These are phyloP conservation scores for Distichodus sexfasciatus DNA, from an alignment of 2,797 vertebrate species.

Conservation along the genomic window DNA sequence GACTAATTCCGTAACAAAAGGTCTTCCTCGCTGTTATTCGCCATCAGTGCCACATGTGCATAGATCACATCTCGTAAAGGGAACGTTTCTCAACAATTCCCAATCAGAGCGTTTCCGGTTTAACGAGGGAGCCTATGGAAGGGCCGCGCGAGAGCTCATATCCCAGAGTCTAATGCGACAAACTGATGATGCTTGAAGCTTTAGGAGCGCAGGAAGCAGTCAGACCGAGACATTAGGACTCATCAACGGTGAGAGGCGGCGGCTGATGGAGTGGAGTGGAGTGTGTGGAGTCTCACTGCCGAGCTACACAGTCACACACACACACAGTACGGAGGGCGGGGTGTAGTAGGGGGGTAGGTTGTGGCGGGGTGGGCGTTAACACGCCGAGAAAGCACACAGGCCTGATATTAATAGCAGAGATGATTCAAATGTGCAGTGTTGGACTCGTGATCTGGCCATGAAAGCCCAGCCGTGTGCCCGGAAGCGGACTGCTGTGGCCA, in stretches of 20 bases:
- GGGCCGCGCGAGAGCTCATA: background rate
- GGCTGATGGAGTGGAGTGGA: slow-evolving; percentile 22
- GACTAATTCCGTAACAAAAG: slow-evolving; percentile 27
- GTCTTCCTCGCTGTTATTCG: slow-evolving; percentile 9
- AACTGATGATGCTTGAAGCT: slow-evolving; percentile 22
- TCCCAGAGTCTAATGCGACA: slow-evolving; percentile 6
- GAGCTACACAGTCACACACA: no score
- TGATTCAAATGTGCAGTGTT: slow-evolving; percentile 34
- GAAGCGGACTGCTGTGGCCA: slow-evolving; percentile 25
- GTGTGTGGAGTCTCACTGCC: no score
- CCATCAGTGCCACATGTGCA: background rate
- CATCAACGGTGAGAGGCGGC: slow-evolving; percentile 31
- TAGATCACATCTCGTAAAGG: background rate
- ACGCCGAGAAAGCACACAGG: slow-evolving; percentile 21
- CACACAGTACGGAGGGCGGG: slow-evolving; percentile 9
- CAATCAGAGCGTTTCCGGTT: background rate
- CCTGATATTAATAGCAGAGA: slow-evolving; percentile 39
- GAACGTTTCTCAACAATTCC: background rate
- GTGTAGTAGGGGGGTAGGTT: background rate
- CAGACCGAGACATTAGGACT: slow-evolving; percentile 30
- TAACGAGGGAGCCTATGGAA: background rate
- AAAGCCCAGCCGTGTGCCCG: slow-evolving; percentile 15
- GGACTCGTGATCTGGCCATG: slow-evolving; percentile 19
- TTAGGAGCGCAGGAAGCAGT: slow-evolving; percentile 16
- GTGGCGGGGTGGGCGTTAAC: background rate